These are phyloP conservation scores for Sebastes elongatus DNA, from an alignment of 2,797 vertebrate species.

Conservation along the genomic window DNA sequence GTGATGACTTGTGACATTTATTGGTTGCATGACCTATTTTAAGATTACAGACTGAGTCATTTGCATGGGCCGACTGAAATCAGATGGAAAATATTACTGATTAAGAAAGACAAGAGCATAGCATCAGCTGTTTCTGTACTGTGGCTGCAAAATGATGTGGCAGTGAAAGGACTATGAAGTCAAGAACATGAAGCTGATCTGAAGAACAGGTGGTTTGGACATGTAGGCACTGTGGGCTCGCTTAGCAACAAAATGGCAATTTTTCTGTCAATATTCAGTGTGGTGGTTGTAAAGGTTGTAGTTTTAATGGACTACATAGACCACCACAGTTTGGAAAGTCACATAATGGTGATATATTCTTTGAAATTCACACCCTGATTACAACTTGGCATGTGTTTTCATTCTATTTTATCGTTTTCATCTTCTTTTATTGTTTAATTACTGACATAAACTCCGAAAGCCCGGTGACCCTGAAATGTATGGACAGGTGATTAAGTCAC, in stretches of 20 bases:
- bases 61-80: background rate
- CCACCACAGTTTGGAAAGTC: background rate
- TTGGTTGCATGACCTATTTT: background rate
- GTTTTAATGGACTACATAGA: background rate
- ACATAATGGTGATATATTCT: background rate
- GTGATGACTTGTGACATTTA: background rate
- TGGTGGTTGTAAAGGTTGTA: background rate
- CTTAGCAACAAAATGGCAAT: background rate
- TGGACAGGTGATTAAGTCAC: background rate
- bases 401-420: background rate
- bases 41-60: background rate
- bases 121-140: background rate
- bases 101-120: background rate
- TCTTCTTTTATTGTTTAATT: background rate
- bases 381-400: background rate
- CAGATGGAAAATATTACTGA: background rate
- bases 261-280: background rate
- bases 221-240: background rate
- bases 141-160: background rate
- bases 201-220: background rate
- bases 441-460: background rate
- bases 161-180: background rate
- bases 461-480: background rate
- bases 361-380: background rate
- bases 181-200: background rate